These are phyloP conservation scores for Tragelaphus strepsiceros DNA, from an alignment of 2,113 vertebrate species.

Conservation along the genomic window DNA sequence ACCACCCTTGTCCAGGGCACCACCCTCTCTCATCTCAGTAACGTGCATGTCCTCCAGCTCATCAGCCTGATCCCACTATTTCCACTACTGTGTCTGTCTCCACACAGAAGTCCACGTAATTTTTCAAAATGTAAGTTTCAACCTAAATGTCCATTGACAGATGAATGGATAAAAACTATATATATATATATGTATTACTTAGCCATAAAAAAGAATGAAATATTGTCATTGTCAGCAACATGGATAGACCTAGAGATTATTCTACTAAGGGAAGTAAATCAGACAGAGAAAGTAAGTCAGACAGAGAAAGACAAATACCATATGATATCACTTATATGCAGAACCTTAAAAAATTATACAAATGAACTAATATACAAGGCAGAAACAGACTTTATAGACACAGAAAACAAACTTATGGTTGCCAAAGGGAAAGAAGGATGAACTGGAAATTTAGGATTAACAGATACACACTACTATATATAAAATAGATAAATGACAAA, in stretches of 20 bases:
- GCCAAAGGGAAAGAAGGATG: background rate
- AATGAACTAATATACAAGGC: background rate
- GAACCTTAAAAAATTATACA: background rate
- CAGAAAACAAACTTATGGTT: background rate
- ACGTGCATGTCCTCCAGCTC: background rate
- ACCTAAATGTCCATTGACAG: background rate
- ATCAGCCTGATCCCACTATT: background rate
- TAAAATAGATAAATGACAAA: background rate
- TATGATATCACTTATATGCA: background rate
- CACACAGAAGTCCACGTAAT: background rate
- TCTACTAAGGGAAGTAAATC: background rate
- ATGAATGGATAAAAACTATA: background rate
- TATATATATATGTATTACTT: background rate
- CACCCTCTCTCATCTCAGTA: background rate
- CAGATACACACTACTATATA: background rate
- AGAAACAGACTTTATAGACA: background rate
- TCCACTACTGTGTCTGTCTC: background rate
- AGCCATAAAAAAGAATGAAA: background rate
- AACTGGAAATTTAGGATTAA: background rate
- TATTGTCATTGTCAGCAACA: background rate
- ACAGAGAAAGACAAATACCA: background rate
- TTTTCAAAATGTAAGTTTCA: background rate
- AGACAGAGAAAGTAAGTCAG: background rate
- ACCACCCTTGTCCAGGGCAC: background rate
- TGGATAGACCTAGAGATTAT: background rate